phyloP scores from a whole-genome alignment of 37 sponge, comb jelly and placozoan species.

The Aplysina aerophoba region DNA sequence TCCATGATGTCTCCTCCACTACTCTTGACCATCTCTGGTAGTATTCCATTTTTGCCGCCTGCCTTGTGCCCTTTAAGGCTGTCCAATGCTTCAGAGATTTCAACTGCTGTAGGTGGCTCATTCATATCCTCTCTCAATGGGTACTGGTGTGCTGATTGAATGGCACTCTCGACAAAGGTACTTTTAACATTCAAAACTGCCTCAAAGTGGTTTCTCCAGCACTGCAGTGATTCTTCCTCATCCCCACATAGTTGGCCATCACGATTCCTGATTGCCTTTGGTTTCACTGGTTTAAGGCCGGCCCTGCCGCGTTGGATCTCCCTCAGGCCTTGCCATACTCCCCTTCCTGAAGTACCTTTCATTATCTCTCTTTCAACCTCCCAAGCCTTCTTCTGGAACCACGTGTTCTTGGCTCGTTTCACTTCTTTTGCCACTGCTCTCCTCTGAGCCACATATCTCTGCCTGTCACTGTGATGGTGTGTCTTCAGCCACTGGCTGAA shows the following conservation, averaged over 20 bases:
- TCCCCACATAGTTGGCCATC: too few relatives aligned
- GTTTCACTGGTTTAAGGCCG: constrained; percentile 35
- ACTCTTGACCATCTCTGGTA: constrained; percentile 43
- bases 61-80: constrained; percentile 44
- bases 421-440: constrained; percentile 30
- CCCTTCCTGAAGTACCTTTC: too few relatives aligned
- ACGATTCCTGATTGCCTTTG: background rate
- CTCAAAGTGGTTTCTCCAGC: too few relatives aligned
- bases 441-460: constrained; percentile 41
- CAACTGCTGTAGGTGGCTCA: constrained; percentile 36
- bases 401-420: background rate
- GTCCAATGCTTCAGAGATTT: constrained; percentile 33
- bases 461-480: background rate
- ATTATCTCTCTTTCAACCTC: too few relatives aligned
- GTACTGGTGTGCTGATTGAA: constrained; percentile 24
- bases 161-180: background rate
- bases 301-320: constrained; percentile 39
- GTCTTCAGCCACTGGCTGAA: constrained; percentile 35
- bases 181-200: constrained; percentile 15
- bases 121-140: constrained; percentile 35
- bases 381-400: too few relatives aligned
- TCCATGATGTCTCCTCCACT: constrained; percentile 27
- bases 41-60: constrained; percentile 43
- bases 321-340: constrained; percentile 36
- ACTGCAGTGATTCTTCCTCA: too few relatives aligned